Base-by-base conservation (phyloP, 2,113 vertebrate species). In the Eulemur rufifrons region DNA sequence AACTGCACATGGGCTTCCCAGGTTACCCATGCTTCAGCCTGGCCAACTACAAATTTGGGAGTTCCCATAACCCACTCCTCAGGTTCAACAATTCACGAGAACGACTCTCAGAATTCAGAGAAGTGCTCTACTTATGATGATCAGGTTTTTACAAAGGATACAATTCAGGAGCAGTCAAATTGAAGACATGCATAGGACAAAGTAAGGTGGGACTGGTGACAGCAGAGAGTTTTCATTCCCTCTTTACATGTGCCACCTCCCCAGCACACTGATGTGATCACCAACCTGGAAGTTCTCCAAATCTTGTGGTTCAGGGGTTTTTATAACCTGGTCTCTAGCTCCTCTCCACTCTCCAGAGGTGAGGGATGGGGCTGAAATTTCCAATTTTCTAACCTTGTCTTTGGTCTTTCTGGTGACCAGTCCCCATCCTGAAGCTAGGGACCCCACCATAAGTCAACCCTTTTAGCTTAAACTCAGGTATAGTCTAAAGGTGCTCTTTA, bases 141-240 rank as follows among this genome's bases (percentile, higher is more conserved):
- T 8, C 20, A 56, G 59, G 5, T 61, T 86, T 64, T 66, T 47
- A 66, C 34, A 39, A 7, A 56, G 23, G 20, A 17, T 54, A 8
- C 29, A 45, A 54, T 27, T 37, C 18, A 27, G 56, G 20, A 77
- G 71, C 5, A 32, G 23, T 14, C 39, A 87, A 94, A 54, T 45
- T 21, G 8, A 42, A 63, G 17, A 1, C 0, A 25, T 32, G 13
- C 2, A 37, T 1, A 37, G 9, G 12, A 45, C 13, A 69, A 25
- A 39, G 12, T 17, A 77, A 34, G 10, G 8, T 0, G 25, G 7
- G 37, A 63, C 27, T 0, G 0, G 0, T 32, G 4, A 63, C 61
- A 29, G 12, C 27, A 32, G 6, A 39, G 18, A 73, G 2, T 8
- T 69, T 59, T 7, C 34, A 29, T 12, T 37, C 13, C 4, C 32